These are phyloP conservation scores for Sebastes matsubarae DNA, from an alignment of 2,797 vertebrate genomes.

Conservation along the genomic window DNA sequence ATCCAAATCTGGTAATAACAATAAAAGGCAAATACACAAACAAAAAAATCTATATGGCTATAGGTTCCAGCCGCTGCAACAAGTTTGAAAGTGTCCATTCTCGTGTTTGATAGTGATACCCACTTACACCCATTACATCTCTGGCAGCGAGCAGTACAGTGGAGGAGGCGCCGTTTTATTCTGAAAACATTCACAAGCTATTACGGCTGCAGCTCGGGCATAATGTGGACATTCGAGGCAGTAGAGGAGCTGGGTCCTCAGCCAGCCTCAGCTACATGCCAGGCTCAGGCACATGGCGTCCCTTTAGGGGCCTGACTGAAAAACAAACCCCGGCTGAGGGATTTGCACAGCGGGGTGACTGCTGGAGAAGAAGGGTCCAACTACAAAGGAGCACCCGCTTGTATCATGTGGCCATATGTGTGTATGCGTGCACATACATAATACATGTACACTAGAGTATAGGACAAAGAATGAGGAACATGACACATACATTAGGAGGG, in stretches of 20 bases:
- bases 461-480: slow-evolving; percentile 54
- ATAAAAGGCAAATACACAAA: not conserved
- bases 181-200: slow-evolving; percentile 26
- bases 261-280: slow-evolving; percentile 5
- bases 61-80: not conserved
- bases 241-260: slow-evolving; percentile 22
- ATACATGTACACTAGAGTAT: slow-evolving; percentile 42
- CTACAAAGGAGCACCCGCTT: slow-evolving; percentile 31
- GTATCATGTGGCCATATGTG: slow-evolving; percentile 17
- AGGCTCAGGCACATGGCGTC: slow-evolving; percentile 27
- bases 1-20: not conserved
- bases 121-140: slow-evolving; percentile 14
- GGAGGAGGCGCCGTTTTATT: slow-evolving; percentile 10
- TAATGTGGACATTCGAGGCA: slow-evolving; percentile 15
- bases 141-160: slow-evolving; percentile 2
- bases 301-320: slow-evolving; percentile 38
- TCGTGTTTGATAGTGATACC: not conserved
- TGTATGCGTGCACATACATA: slow-evolving; percentile 51
- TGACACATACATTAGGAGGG: slow-evolving; percentile 44
- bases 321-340: slow-evolving; percentile 46
- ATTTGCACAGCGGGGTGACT: slow-evolving; percentile 60
- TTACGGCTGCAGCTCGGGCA: not conserved
- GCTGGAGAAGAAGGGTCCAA: slow-evolving; percentile 14
- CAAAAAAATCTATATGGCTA: not conserved
- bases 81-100: not conserved